Conservation (phyloP, 2,113 vertebrate genomes). For the Amphiprion percula region DNA sequence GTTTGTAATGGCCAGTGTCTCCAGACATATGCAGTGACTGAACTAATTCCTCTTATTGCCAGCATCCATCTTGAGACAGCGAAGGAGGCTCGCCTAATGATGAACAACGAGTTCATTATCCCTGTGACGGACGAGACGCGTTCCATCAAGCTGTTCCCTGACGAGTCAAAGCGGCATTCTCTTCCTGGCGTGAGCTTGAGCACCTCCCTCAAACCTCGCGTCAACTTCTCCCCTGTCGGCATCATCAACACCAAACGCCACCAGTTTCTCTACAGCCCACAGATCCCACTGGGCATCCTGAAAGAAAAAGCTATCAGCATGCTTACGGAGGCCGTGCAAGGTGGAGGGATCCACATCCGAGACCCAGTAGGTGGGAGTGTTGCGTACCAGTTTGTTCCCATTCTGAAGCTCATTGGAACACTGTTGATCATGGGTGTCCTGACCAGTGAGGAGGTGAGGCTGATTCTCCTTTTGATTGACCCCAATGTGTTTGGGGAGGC, state of each 20-base stretch:
- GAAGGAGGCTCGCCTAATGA: conserved; percentile 95
- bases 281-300: conserved; percentile 90
- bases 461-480: conserved; percentile 93
- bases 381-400: conserved; percentile 95
- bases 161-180: conserved; percentile 91
- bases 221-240: conserved; percentile 90
- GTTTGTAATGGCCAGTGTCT: not conserved
- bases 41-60: conserved; percentile 27
- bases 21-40: not conserved
- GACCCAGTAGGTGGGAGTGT: conserved; percentile 95
- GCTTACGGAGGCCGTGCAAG: conserved; percentile 93
- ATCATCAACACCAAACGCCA: conserved; percentile 88
- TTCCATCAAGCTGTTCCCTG: conserved; percentile 91
- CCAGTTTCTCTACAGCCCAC: conserved; percentile 88
- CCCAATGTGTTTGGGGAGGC: conserved; percentile 92
- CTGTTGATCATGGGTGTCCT: conserved; percentile 94
- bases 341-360: conserved; percentile 92
- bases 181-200: conserved; percentile 93
- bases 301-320: conserved; percentile 95
- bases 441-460: conserved; percentile 91
- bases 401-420: conserved; percentile 94
- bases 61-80: conserved; percentile 94
- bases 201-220: conserved; percentile 91
- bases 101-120: conserved; percentile 99
- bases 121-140: conserved; percentile 93